A percentile compares a stretch with the other conserved stretches of the same genome.
phyloP scores from a whole-genome alignment of 1,140 invertebrate genomes.

The Armadillidium nasatum region DNA sequence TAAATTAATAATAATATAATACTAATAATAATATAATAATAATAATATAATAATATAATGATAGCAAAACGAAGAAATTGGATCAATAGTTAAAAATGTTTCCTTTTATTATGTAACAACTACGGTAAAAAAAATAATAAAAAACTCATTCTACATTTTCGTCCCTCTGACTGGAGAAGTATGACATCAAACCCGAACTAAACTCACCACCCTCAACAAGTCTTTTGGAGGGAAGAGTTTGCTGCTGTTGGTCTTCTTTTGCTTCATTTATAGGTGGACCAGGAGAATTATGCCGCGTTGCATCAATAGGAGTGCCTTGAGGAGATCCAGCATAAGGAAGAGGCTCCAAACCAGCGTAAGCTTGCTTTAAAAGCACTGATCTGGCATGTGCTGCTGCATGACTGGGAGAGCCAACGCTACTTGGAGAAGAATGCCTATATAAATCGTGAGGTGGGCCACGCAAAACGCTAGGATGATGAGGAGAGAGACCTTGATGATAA shows the following conservation, averaged over 20 bases:
- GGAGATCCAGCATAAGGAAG: constrained; percentile 40
- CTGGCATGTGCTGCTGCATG: constrained; percentile 37
- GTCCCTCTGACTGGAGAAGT: constrained; percentile 76
- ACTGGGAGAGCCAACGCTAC: constrained; percentile 37
- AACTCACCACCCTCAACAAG: constrained; percentile 36
- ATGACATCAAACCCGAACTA: constrained; percentile 69
- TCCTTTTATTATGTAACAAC: too few relatives aligned
- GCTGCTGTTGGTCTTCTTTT: constrained; percentile 25
- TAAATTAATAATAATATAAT: too few relatives aligned
- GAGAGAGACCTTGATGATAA: constrained; percentile 29
- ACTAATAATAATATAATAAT: too few relatives aligned
- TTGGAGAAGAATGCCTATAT: constrained; percentile 35
- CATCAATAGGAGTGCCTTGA: constrained; percentile 27
- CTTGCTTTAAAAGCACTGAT: constrained; percentile 32
- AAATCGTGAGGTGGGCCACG: constrained; percentile 42
- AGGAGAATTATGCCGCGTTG: constrained; percentile 34
- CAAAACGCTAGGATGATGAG: constrained; percentile 42
- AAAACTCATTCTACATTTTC: constrained; percentile 58
- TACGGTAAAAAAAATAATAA: too few relatives aligned
- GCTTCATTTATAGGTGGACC: constrained; percentile 31
- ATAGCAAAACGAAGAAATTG: too few relatives aligned
- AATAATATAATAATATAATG: too few relatives aligned
- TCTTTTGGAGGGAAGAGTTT: neutral
- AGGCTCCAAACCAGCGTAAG: constrained; percentile 42
- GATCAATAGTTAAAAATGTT: too few relatives aligned